Base-by-base conservation (phyloP, 2,113 vertebrate species). In the Columbina picui region DNA sequence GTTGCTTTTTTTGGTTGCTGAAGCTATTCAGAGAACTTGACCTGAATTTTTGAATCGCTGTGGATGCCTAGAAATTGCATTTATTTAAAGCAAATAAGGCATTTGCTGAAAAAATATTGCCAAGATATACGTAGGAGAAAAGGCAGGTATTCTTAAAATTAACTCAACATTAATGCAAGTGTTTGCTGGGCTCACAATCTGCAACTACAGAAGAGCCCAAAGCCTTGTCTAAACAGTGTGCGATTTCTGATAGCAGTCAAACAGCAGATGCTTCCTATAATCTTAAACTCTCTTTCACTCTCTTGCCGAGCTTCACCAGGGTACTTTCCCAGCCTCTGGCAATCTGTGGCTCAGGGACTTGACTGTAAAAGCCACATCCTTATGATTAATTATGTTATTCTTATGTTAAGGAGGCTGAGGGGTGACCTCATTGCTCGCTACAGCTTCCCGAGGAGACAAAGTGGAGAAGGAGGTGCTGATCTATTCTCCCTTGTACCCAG, bases 11-110 rank as follows among this genome's bases (percentile, higher is more conserved):
- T 47, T 57, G 52, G 60, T 85, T 87, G 77, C 4, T 2, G 61
- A 52, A 95, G 61, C 89, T 93, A 92, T 93, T 93, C 34, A 25
- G 57, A 69, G 90, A 84, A 64, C 68, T 84, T 76, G 87, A 91
- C 80, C 77, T 94, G 87, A 75, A 49, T 91, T 85, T 89, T 84
- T 88, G n/a, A 34, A 68, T 76, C 78, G 14, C 43, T 94, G 89
- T n/a, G 11, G 21, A 30, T 71, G 77, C 70, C 57, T 79, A 16
- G n/a, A 91, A 89, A 78, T 94, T 60, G 52, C 61, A 39, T 78
- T 78, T 85, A 30, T 36, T 89, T 68, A 52, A 84, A 87, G 84
- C 59, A 75, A 89, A 57, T 53, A 82, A 91, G 21, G 39, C 0
- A 20, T 49, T 77, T 89, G 30, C 80, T 61, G 59, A 30, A 53